These are phyloP conservation scores for Thalassaphorura encarpata DNA, from an alignment of 1,140 invertebrate genomes.

Conservation along the genomic window DNA sequence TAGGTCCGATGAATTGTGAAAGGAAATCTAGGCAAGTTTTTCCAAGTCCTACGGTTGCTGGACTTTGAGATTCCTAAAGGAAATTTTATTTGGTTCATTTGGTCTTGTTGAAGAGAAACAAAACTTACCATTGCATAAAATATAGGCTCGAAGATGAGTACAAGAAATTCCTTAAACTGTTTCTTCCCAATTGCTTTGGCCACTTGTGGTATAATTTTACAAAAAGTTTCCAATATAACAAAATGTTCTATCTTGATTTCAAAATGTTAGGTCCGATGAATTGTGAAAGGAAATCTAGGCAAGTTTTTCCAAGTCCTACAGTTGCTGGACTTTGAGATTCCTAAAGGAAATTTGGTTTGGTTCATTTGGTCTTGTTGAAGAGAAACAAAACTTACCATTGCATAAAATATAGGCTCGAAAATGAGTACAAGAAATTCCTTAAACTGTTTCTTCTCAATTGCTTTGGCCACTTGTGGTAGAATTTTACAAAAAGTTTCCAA, in stretches of 20 bases:
- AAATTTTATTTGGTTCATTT: too few relatives aligned
- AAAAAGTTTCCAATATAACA: conserved; percentile 44
- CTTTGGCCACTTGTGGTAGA: conserved; percentile 43
- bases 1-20: conserved; percentile 42
- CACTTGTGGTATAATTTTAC: conserved; percentile 45
- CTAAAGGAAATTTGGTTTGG: conserved; percentile 35
- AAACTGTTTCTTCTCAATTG: conserved; percentile 44
- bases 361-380: not conserved
- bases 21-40: conserved; percentile 44
- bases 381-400: conserved; percentile 41
- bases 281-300: conserved; percentile 41
- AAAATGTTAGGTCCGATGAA: conserved; percentile 46
- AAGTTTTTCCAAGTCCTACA: conserved; percentile 44
- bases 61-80: conserved; percentile 45
- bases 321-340: conserved; percentile 46
- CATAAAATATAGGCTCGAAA: conserved; percentile 46
- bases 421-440: conserved; percentile 45
- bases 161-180: conserved; percentile 44
- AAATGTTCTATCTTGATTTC: conserved; percentile 44
- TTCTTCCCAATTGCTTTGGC: conserved; percentile 44
- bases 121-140: conserved; percentile 46
- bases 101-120: too few relatives aligned
- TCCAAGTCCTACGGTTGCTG: conserved; percentile 44
- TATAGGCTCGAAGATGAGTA: conserved; percentile 45
- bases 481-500: conserved; percentile 47